phyloP scores from a whole-genome alignment of 2,888 invertebrate genomes.

The Heliconius erato region DNA sequence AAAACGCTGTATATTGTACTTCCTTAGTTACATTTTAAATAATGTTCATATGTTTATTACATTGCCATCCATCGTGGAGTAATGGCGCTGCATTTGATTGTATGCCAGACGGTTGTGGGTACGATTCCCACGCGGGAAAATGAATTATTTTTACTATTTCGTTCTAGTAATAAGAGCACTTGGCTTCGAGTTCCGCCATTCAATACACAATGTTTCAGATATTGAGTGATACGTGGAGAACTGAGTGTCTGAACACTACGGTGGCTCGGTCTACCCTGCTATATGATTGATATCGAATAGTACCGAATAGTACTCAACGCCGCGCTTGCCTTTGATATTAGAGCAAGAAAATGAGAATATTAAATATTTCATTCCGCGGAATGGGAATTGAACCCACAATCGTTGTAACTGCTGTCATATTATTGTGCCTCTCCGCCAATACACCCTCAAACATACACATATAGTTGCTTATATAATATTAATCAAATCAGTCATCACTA shows the following conservation, averaged over 20 bases:
- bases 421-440: not conserved
- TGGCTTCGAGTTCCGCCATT: no score
- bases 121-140: no score
- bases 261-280: not conserved
- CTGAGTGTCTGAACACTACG: not conserved
- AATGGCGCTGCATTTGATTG: not conserved
- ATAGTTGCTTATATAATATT: not conserved
- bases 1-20: constrained; percentile 12
- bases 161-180: no score
- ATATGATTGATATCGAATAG: not conserved
- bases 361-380: not conserved
- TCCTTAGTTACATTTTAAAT: constrained; percentile 4
- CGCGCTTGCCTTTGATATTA: not conserved
- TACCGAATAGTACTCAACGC: not conserved
- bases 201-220: no score
- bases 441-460: not conserved
- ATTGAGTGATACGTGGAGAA: not conserved
- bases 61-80: not conserved
- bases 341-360: not conserved
- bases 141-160: no score
- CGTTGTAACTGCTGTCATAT: not conserved
- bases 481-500: constrained; percentile 18
- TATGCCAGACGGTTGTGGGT: not conserved
- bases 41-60: constrained; percentile 8
- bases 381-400: not conserved